Percentiles rank a stretch among this genome's conserved stretches.
Evolutionary conservation across 2,797 vertebrate species (phyloP).

Genomic region (Hydrophis major): DNA sequence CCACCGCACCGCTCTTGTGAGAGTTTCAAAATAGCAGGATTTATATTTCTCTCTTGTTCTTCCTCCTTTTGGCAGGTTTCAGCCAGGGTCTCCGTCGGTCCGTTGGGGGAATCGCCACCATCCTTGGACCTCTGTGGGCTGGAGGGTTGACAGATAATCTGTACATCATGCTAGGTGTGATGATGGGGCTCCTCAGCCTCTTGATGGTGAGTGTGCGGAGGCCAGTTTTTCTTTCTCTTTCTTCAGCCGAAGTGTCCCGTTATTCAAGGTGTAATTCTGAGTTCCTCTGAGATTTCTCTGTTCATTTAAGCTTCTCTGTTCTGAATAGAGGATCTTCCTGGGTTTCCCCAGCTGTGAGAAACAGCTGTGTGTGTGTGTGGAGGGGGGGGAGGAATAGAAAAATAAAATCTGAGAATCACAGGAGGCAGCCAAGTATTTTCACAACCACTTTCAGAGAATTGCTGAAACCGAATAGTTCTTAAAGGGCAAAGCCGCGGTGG

Average conservation of each 20-base stretch:
- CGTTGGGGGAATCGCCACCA: slow-evolving; percentile 81
- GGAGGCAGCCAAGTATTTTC: neutral
- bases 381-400: neutral
- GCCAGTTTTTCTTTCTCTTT: too few species aligned
- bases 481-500: too few species aligned
- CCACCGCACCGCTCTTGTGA: too few species aligned
- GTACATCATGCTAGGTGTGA: slow-evolving; percentile 82
- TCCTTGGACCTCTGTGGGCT: slow-evolving; percentile 84
- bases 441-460: neutral
- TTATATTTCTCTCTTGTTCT: neutral
- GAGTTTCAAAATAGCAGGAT: neutral
- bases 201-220: slow-evolving; percentile 70
- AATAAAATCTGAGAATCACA: neutral
- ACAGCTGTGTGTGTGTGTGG: neutral
- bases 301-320: neutral
- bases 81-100: slow-evolving; percentile 83
- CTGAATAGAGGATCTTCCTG: neutral
- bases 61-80: slow-evolving; percentile 66
- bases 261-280: neutral
- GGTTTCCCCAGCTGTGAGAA: neutral
- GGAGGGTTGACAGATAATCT: slow-evolving; percentile 77
- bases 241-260: neutral
- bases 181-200: slow-evolving; percentile 78
- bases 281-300: neutral
- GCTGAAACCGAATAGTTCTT: neutral